Evolutionary conservation across 2,888 invertebrate genomes (phyloP).

Genomic region (Gnatocerus cornutus): DNA sequence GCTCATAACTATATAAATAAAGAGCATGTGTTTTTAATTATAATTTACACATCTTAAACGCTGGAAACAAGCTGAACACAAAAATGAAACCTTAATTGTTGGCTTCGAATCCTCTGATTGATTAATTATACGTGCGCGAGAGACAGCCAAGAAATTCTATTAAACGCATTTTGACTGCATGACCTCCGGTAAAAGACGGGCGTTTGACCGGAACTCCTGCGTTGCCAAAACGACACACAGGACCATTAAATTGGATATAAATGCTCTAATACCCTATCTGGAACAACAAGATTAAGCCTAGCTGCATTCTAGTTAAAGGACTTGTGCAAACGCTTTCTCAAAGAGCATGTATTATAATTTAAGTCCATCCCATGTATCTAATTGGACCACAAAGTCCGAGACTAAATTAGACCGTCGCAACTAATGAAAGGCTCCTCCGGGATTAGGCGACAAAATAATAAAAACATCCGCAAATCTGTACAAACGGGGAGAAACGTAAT

Average conservation of each 20-base stretch:
- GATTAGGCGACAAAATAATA: slow-evolving; percentile 40
- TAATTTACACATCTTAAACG: slow-evolving; percentile 55
- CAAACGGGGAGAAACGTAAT: slow-evolving; percentile 34
- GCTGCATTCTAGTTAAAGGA: slow-evolving; percentile 49
- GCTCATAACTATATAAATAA: slow-evolving; percentile 50
- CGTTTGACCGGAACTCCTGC: slow-evolving; percentile 5
- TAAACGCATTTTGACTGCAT: slow-evolving; percentile 51
- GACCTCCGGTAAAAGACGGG: slow-evolving; percentile 40
- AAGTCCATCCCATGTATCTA: slow-evolving; percentile 53
- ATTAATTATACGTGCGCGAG: slow-evolving; percentile 61
- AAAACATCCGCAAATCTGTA: slow-evolving; percentile 39
- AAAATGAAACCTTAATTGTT: slow-evolving; percentile 62
- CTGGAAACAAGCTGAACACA: slow-evolving; percentile 51
- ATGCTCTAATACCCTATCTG: slow-evolving; percentile 46
- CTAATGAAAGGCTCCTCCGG: slow-evolving; percentile 52
- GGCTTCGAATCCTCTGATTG: slow-evolving; percentile 59
- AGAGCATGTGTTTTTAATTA: slow-evolving; percentile 55
- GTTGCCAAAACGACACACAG: slow-evolving; percentile 16
- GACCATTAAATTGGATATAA: slow-evolving; percentile 41
- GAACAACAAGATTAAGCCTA: slow-evolving; percentile 50
- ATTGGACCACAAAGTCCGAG: slow-evolving; percentile 56
- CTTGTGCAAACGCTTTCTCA: slow-evolving; percentile 49
- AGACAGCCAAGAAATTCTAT: slow-evolving; percentile 60
- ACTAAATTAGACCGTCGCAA: slow-evolving; percentile 52
- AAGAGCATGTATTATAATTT: slow-evolving; percentile 57